A percentile compares a stretch with the other conserved stretches of the same genome.
Conservation (phyloP, 2,888 invertebrate species). For the Apodemia zela region DNA sequence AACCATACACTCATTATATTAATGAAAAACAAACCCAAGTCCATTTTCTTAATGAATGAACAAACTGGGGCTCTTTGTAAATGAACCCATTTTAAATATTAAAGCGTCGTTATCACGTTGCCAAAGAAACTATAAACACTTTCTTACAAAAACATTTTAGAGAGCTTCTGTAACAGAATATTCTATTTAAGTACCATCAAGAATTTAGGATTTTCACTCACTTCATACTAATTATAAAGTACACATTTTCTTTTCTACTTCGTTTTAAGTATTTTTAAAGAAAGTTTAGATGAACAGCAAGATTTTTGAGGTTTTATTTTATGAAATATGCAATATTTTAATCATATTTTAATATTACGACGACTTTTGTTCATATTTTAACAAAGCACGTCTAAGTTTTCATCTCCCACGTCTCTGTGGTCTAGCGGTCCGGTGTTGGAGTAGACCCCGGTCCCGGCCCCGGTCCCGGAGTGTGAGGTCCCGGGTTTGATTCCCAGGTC, state of each 20-base stretch:
- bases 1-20: no score
- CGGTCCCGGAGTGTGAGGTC: no score
- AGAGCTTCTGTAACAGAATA: slow-evolving; percentile 1
- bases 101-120: slow-evolving; percentile 3
- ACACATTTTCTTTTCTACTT: background rate
- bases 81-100: slow-evolving; percentile 10
- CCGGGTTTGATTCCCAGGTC: no score
- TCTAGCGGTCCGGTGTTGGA: no score
- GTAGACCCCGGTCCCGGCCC: no score
- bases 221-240: background rate
- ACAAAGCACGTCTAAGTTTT: no score
- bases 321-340: no score
- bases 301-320: background rate
- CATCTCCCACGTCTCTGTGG: no score
- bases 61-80: background rate
- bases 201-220: background rate
- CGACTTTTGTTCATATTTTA: no score
- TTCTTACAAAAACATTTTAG: slow-evolving; percentile 14
- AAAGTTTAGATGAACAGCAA: background rate
- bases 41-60: background rate
- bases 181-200: background rate
- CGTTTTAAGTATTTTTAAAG: background rate
- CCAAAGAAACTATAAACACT: slow-evolving; percentile 5
- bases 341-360: no score
- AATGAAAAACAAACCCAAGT: background rate